phyloP scores from a whole-genome alignment of 37 sponge, comb jelly and placozoan species.

The Tethya wilhelma region DNA sequence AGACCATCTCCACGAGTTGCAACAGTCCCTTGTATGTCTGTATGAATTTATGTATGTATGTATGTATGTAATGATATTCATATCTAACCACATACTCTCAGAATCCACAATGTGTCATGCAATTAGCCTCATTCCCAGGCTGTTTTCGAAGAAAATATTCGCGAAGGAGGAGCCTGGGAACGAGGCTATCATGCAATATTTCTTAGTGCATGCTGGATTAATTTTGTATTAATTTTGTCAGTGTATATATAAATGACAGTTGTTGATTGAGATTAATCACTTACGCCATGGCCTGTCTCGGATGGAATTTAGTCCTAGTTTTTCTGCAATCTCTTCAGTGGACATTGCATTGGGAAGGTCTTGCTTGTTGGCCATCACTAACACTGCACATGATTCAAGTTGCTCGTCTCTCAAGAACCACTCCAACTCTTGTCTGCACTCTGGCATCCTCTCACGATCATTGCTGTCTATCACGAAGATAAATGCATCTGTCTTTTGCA shows the following conservation, averaged over 20 bases:
- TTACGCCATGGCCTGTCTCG: conserved; percentile 50
- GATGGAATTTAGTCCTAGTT: conserved; percentile 40
- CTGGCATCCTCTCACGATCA: conserved; percentile 75
- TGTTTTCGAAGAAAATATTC: too few species aligned
- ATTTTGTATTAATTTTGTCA: too few species aligned
- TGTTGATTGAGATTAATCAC: too few species aligned
- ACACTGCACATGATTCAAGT: conserved; percentile 23
- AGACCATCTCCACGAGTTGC: conserved; percentile 80
- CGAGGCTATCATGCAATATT: too few species aligned
- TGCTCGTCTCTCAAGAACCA: conserved; percentile 65
- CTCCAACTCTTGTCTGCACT: conserved; percentile 61
- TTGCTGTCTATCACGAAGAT: conserved; percentile 88
- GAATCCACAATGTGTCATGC: too few species aligned
- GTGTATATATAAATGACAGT: too few species aligned
- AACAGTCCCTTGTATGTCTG: conserved; percentile 75
- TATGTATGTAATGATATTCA: too few species aligned
- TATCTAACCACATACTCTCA: too few species aligned
- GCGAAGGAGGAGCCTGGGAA: too few species aligned
- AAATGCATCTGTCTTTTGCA: conserved; percentile 69
- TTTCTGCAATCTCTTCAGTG: conserved; percentile 36
- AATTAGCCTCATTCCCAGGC: too few species aligned
- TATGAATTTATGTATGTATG: neutral
- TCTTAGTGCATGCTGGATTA: too few species aligned
- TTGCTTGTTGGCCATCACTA: conserved; percentile 84
- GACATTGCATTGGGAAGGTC: conserved; percentile 81